phyloP scores from a whole-genome alignment of 2,888 invertebrate genomes.

The Saturnia japonica region DNA sequence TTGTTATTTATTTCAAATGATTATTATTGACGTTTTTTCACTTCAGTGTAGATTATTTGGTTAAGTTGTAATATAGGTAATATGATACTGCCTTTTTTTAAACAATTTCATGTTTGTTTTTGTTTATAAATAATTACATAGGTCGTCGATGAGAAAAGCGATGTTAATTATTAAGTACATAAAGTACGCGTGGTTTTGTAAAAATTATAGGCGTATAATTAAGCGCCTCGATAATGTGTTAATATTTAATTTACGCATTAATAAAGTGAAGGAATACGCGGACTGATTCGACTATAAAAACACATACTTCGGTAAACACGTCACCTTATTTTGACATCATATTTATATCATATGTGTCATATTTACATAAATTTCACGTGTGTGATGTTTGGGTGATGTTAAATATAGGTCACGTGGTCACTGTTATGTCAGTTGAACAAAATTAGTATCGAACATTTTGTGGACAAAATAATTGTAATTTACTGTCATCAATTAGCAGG shows the following conservation, averaged over 20 bases:
- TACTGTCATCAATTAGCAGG: conserved; percentile 58
- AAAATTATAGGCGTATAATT: background rate
- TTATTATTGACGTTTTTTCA: conserved; percentile 78
- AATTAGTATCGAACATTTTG: conserved; percentile 48
- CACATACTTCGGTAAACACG: background rate
- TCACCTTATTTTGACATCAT: too few species aligned
- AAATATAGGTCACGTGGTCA: too few species aligned
- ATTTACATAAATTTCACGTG: too few species aligned
- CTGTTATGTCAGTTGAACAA: conserved; percentile 60
- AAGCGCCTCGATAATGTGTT: background rate
- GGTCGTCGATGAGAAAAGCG: conserved; percentile 19
- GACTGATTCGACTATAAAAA: background rate
- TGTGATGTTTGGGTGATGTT: too few species aligned
- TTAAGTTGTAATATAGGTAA: conserved; percentile 77
- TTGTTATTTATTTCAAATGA: conserved; percentile 83
- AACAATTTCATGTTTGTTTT: conserved; percentile 52
- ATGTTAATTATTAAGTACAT: conserved; percentile 43
- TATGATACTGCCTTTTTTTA: conserved; percentile 76
- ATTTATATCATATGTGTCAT: too few species aligned
- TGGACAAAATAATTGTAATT: conserved; percentile 60
- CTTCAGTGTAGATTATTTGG: conserved; percentile 67
- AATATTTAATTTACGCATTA: background rate
- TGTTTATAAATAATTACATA: conserved; percentile 22
- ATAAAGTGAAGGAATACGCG: background rate
- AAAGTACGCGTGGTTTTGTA: conserved; percentile 18